Evolutionary conservation across 2,113 vertebrate genomes (phyloP).

Genomic region (Chlorodrepanis virens): DNA sequence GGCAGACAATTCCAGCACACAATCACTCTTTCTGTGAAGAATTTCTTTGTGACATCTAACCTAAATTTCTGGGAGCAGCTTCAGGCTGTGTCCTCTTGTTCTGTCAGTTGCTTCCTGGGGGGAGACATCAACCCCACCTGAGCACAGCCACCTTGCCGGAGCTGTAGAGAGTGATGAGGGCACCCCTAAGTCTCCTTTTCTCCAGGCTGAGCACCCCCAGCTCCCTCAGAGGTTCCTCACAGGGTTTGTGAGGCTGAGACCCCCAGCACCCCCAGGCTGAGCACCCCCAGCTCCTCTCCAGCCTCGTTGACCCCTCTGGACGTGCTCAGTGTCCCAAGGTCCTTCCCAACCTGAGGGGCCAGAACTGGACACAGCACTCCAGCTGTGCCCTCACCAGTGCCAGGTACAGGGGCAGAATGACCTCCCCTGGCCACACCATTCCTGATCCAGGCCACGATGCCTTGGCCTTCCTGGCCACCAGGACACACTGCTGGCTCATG

Average conservation of each 20-base stretch:
- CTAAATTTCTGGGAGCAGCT: background rate
- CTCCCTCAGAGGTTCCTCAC: background rate
- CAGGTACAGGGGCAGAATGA: rapidly evolving
- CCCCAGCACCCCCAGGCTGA: too few species aligned
- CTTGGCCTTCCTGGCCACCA: background rate
- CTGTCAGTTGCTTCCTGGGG: background rate
- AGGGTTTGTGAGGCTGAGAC: background rate
- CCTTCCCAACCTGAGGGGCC: background rate
- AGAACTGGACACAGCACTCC: background rate
- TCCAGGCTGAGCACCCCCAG: background rate
- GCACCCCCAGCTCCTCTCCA: too few species aligned
- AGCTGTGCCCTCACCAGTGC: background rate
- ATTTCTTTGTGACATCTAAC: background rate
- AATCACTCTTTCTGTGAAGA: background rate
- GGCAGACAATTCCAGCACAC: background rate
- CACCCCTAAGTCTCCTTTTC: background rate
- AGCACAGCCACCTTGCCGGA: background rate
- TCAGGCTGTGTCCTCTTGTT: rapidly evolving
- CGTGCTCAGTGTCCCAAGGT: rapidly evolving
- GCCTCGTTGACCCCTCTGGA: background rate
- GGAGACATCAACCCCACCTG: background rate
- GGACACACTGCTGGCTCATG: background rate
- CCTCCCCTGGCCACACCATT: background rate
- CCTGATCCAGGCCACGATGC: background rate
- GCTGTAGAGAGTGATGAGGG: rapidly evolving